phyloP scores from a whole-genome alignment of 1,140 invertebrate species.

The Bradysia coprophila region DNA sequence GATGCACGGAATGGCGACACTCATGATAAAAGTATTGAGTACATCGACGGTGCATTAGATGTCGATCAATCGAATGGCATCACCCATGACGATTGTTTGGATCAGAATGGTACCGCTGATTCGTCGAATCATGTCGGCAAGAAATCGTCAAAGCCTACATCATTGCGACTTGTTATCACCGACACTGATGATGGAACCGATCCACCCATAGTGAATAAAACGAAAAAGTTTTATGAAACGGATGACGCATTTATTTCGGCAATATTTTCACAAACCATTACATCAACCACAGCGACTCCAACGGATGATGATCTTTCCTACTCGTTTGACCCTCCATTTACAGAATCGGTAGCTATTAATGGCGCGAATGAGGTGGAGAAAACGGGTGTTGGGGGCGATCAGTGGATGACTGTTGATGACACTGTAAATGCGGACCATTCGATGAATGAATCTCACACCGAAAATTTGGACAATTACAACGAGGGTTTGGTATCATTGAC shows the following conservation, averaged over 20 bases:
- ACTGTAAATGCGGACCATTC: background rate
- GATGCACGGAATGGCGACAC: background rate
- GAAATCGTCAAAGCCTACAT: background rate
- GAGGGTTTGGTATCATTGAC: background rate
- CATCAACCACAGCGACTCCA: background rate
- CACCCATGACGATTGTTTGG: background rate
- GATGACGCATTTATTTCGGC: conserved; percentile 1
- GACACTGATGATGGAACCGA: background rate
- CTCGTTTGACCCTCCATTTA: background rate
- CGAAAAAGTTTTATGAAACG: conserved; percentile 1
- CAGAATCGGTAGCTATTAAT: background rate
- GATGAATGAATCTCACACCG: background rate
- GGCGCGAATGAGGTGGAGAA: background rate
- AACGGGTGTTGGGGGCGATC: background rate
- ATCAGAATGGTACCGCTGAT: background rate
- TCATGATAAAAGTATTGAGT: background rate
- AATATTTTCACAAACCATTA: conserved; percentile 1
- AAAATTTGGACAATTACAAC: background rate
- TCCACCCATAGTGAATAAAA: background rate
- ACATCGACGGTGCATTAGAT: background rate
- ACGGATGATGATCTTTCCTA: background rate
- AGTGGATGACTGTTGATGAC: background rate
- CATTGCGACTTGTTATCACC: background rate
- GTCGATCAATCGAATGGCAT: background rate
- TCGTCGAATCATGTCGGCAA: background rate